Base-by-base conservation (phyloP, 2,888 invertebrate genomes). In the Ptychoptera contaminata region DNA sequence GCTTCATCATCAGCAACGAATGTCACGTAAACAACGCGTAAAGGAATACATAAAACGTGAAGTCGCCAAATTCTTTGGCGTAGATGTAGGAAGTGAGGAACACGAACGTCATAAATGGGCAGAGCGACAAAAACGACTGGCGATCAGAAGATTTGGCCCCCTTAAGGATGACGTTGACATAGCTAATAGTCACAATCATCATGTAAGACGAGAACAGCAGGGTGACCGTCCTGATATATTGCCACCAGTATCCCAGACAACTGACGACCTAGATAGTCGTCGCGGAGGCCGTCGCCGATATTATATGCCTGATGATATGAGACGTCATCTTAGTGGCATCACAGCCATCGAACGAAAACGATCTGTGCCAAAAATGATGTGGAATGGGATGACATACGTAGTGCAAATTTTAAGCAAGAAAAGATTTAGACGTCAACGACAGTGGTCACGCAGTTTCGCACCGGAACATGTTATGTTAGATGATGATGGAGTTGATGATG, bases 381-480 rank as follows among this genome's bases (percentile, higher is more conserved):
- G 65, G 46, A 53, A 58, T 5, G 60, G 62, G 11, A 42, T 65
- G 8, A 55, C 54, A 3, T 63, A 59, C 42, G 50, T 65, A 16
- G 55, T 63, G 1, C 67, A 76, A 69, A 72, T 75, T 46, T 68
- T 85, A 56, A 71, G 73, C 37, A 68, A 73, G 46, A 71, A 78
- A 66, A 64, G 74, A 63, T 67, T 73, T 58, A 10, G 42, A 16
- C 55, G 76, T 57, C 64, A 71, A 36, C 68, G 67, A 50, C 77
- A 79, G 54, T 79, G 77, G 72, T 84, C 85, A 29, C 70, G 85
- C 35, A 85, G 73, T 67, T 86, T 73, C 64, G 80, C 67, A 51
- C 77, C 72, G 51, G 67, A 71, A 53, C 61, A 67, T 54, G 55
- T 63, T 52, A 53, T 65, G 59, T 42, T 65, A 58, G 42, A 62